These are phyloP conservation scores for Theretra japonica DNA, from an alignment of 2,888 invertebrate species.

Conservation along the genomic window DNA sequence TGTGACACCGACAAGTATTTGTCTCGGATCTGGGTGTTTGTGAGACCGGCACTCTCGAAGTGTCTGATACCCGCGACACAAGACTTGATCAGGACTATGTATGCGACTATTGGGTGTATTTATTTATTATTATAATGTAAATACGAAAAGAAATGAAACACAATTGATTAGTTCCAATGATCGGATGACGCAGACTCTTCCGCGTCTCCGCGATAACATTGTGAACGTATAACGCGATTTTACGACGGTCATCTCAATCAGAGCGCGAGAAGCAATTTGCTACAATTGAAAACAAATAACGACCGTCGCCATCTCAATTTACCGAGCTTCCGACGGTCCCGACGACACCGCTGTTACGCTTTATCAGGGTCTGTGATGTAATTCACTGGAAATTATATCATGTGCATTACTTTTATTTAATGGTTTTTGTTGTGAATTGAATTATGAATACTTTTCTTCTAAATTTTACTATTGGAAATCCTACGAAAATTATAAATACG, in stretches of 20 bases:
- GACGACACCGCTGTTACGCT: constrained; percentile 21
- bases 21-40: too few relatives aligned
- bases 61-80: too few relatives aligned
- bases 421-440: background rate
- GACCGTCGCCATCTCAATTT: constrained; percentile 57
- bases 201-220: constrained; percentile 51
- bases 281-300: constrained; percentile 77
- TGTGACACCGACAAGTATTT: too few relatives aligned
- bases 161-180: constrained; percentile 47
- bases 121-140: too few relatives aligned
- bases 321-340: constrained; percentile 44
- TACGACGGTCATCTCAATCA: constrained; percentile 67
- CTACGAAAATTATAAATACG: too few relatives aligned
- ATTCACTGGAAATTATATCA: background rate
- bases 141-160: background rate
- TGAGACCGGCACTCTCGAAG: too few relatives aligned
- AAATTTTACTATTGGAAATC: too few relatives aligned
- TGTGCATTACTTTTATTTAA: background rate
- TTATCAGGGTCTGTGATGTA: background rate
- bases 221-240: constrained; percentile 61
- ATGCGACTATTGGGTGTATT: too few relatives aligned
- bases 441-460: too few relatives aligned
- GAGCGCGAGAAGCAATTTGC: constrained; percentile 66
- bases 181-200: constrained; percentile 36
- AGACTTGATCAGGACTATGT: too few relatives aligned